Conservation (phyloP, 2,888 invertebrate genomes). For the Globia sparganii region DNA sequence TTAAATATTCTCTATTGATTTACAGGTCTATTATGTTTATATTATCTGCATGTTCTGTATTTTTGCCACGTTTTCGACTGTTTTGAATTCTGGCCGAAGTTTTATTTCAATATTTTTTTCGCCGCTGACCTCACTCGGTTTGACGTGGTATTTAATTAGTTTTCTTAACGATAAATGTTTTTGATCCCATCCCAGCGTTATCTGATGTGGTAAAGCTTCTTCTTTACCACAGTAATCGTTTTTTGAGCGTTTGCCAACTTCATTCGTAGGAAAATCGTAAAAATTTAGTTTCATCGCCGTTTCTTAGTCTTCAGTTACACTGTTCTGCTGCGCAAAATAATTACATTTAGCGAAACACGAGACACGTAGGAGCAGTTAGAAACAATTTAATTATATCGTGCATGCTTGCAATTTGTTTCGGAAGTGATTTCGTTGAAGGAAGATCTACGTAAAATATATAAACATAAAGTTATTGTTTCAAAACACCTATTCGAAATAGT, state of each 20-base stretch:
- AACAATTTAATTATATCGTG: conserved; percentile 33
- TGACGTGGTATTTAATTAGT: conserved; percentile 49
- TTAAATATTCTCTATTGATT: conserved; percentile 57
- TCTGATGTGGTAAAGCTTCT: conserved; percentile 51
- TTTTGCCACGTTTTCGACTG: conserved; percentile 44
- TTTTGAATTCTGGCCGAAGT: conserved; percentile 26
- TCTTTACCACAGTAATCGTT: conserved; percentile 48
- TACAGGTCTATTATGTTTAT: conserved; percentile 45
- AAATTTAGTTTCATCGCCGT: conserved; percentile 38
- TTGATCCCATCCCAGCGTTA: conserved; percentile 34
- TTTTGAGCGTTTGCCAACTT: conserved; percentile 62
- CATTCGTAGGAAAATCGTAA: conserved; percentile 32
- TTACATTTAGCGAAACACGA: conserved; percentile 27
- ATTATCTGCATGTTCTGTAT: conserved; percentile 46
- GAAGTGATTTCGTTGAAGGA: conserved; percentile 9
- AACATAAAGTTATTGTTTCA: conserved; percentile 6
- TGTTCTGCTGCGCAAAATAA: conserved; percentile 33
- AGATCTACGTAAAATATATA: not conserved
- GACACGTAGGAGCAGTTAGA: conserved; percentile 27
- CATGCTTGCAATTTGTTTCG: conserved; percentile 25
- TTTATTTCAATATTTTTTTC: conserved; percentile 42
- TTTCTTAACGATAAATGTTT: conserved; percentile 53
- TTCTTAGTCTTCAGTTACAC: conserved; percentile 30
- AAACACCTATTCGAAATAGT: conserved; percentile 10
- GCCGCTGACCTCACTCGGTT: conserved; percentile 39